phyloP scores from a whole-genome alignment of 2,888 invertebrate genomes.

The Phytoseiulus persimilis region DNA sequence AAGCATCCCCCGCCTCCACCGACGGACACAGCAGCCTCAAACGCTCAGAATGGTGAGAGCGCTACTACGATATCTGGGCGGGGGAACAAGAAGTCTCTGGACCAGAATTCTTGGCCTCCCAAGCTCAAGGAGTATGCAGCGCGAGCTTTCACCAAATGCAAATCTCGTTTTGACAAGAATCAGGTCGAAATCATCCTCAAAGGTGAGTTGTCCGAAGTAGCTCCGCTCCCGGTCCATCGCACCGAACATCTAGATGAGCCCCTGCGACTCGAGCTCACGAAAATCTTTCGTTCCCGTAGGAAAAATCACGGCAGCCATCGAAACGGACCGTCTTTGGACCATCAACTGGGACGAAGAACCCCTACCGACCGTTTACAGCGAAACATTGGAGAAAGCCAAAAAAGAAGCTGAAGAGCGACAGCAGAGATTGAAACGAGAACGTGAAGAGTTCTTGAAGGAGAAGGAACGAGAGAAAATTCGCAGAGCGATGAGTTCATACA shows the following conservation, averaged over 20 bases:
- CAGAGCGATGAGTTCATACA: not conserved
- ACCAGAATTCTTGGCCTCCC: not conserved
- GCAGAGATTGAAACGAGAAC: conserved; percentile 20
- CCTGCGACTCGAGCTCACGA: no score
- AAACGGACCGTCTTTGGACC: conserved; percentile 73
- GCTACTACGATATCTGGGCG: not conserved
- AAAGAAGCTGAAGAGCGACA: conserved; percentile 12
- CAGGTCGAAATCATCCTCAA: conserved; percentile 87
- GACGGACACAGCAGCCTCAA: not conserved
- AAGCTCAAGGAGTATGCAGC: conserved; percentile 66
- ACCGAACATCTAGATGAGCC: no score
- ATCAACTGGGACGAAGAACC: conserved; percentile 93
- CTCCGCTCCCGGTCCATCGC: no score
- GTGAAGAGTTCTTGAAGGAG: not conserved
- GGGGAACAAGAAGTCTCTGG: not conserved
- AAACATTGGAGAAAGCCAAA: conserved; percentile 15
- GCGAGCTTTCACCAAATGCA: conserved; percentile 82
- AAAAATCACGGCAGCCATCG: conserved; percentile 80
- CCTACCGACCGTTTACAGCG: conserved; percentile 59
- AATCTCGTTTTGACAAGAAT: conserved; percentile 78
- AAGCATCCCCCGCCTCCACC: not conserved
- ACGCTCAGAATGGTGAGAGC: not conserved
- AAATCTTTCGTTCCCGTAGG: conserved; percentile 48
- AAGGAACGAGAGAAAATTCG: not conserved
- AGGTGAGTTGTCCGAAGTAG: conserved; percentile 53